These are phyloP conservation scores for Parauchenoglanis punctatus DNA, from an alignment of 2,797 vertebrate genomes.

Conservation along the genomic window DNA sequence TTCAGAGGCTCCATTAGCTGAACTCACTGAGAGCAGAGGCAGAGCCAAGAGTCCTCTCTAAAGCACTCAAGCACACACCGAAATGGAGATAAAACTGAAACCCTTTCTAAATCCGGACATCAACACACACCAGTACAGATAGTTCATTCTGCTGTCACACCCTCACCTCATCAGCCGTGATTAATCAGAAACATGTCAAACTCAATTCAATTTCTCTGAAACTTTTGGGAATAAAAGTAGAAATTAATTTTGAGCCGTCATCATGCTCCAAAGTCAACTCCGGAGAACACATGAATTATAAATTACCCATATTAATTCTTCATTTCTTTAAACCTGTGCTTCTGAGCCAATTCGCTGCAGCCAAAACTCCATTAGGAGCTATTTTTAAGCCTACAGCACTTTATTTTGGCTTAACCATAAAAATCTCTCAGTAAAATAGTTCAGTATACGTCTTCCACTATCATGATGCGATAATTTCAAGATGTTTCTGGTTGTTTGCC, in stretches of 20 bases:
- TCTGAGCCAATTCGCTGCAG: background rate
- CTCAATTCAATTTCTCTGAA: background rate
- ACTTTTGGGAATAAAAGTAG: background rate
- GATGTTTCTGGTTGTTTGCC: background rate
- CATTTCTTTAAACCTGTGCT: background rate
- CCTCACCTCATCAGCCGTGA: background rate
- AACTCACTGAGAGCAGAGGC: slow-evolving; percentile 48
- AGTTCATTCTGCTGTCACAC: background rate
- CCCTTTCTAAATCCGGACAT: background rate
- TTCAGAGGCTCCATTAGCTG: slow-evolving; percentile 72
- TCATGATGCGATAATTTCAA: background rate
- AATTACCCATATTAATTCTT: background rate
- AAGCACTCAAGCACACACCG: background rate
- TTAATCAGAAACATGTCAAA: background rate
- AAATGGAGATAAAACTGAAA: background rate
- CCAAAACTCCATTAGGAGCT: background rate
- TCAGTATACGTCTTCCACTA: background rate
- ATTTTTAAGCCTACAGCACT: slow-evolving; percentile 1
- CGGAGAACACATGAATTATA: background rate
- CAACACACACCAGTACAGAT: background rate
- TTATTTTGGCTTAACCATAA: slow-evolving; percentile 1
- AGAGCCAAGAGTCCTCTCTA: background rate
- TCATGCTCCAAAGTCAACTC: background rate
- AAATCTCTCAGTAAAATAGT: background rate
- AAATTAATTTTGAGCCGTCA: background rate